phyloP scores from a whole-genome alignment of 2,113 vertebrate species.

The Sapayoa aenigma region DNA sequence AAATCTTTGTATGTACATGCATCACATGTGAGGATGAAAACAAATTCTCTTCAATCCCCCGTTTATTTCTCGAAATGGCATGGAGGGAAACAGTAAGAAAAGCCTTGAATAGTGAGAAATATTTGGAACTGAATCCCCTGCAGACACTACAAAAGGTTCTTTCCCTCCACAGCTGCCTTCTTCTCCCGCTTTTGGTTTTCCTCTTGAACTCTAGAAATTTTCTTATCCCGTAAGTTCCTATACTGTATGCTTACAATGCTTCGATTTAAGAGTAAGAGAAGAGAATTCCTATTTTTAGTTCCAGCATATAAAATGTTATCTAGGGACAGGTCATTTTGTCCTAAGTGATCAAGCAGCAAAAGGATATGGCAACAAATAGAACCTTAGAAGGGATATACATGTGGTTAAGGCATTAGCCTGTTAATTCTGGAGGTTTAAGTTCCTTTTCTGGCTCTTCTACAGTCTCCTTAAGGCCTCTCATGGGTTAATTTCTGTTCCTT shows the following conservation, averaged over 20 bases:
- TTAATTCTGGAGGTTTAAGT: not conserved
- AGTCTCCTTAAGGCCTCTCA: not conserved
- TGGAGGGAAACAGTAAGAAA: not conserved
- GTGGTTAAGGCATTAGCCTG: conserved; percentile 39
- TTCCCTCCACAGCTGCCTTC: not conserved
- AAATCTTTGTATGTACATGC: not conserved
- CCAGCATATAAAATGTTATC: conserved; percentile 44
- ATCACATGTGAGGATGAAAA: not conserved
- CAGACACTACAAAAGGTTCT: not conserved
- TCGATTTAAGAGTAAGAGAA: conserved; percentile 41
- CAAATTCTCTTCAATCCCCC: not conserved
- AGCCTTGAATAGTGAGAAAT: not conserved
- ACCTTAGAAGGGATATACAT: conserved; percentile 48
- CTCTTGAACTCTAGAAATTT: conserved; percentile 19
- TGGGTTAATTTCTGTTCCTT: conserved; percentile 14
- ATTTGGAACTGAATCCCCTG: not conserved
- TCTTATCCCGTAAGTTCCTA: conserved; percentile 8
- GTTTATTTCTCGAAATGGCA: not conserved
- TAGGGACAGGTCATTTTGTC: conserved; percentile 40
- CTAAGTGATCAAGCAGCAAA: conserved; percentile 57
- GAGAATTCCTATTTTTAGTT: conserved; percentile 49
- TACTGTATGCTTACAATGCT: not conserved
- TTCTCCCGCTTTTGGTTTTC: conserved; percentile 35
- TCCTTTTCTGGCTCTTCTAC: not conserved
- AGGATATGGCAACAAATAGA: conserved; percentile 48